These are phyloP conservation scores for Dasypogon diadema DNA, from an alignment of 2,888 invertebrate genomes.

Conservation along the genomic window DNA sequence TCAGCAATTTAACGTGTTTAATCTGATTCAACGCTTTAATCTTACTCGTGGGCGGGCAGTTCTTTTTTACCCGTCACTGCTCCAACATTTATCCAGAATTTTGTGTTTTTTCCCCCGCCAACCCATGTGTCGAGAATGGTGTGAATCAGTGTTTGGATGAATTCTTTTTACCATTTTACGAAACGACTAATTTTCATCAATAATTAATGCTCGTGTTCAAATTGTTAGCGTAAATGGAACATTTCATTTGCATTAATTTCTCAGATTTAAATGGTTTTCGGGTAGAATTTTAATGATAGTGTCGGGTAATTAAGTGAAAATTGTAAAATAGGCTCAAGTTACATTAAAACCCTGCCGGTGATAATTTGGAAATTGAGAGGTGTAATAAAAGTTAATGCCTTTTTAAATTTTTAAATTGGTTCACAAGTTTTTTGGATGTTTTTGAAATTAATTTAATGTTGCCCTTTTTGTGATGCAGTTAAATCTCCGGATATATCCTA, in stretches of 20 bases:
- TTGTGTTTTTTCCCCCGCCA: too few species aligned
- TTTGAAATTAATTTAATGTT: too few species aligned
- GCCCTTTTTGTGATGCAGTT: too few species aligned
- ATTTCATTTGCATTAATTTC: conserved; percentile 40
- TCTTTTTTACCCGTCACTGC: too few species aligned
- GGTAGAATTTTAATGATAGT: conserved; percentile 13
- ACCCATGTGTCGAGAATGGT: too few species aligned
- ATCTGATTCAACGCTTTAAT: conserved; percentile 38
- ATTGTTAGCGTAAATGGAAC: conserved; percentile 25
- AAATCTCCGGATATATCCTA: too few species aligned
- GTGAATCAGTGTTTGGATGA: too few species aligned
- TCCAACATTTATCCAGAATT: too few species aligned
- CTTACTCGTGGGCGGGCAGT: conserved; percentile 7
- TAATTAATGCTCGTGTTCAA: conserved; percentile 26
- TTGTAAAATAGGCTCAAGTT: background rate
- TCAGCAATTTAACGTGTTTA: conserved; percentile 44
- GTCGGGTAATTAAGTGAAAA: conserved; percentile 29
- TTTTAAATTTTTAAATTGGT: too few species aligned
- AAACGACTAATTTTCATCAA: conserved; percentile 33
- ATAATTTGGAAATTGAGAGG: background rate
- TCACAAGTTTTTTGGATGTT: too few species aligned
- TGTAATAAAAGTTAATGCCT: too few species aligned
- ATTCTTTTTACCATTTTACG: background rate
- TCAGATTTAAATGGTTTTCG: conserved; percentile 31
- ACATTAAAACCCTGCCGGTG: background rate